A percentile compares a stretch with the other conserved stretches of the same genome.
Conservation (phyloP, 2,888 invertebrate genomes). For the Drosophila colorata region DNA sequence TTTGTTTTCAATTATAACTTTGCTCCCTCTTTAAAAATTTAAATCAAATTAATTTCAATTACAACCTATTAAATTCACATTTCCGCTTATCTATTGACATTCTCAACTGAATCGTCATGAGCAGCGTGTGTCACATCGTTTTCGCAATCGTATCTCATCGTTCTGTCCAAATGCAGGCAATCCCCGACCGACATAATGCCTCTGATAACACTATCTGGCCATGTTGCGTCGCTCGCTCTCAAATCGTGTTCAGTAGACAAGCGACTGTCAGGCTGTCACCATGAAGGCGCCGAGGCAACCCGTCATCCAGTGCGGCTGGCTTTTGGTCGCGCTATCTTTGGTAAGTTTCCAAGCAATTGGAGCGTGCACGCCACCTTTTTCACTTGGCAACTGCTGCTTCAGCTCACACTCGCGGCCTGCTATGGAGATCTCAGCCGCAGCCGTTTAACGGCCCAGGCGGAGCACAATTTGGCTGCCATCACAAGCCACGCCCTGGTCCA, state of each 20-base stretch:
- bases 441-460: constrained; percentile 55
- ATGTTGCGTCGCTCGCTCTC: constrained; percentile 1
- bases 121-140: constrained; percentile 40
- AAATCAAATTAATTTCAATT: constrained; percentile 6
- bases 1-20: neutral
- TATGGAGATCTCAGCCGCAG: constrained; percentile 53
- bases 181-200: constrained; percentile 31
- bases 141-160: constrained; percentile 31
- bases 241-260: constrained; percentile 44
- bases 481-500: constrained; percentile 51
- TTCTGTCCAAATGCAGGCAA: constrained; percentile 30
- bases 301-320: constrained; percentile 4
- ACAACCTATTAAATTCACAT: constrained; percentile 8
- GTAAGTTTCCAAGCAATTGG: constrained; percentile 35
- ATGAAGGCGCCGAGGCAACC: constrained; percentile 28
- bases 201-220: constrained; percentile 56
- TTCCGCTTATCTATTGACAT: constrained; percentile 11
- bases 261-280: constrained; percentile 32
- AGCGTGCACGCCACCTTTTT: neutral
- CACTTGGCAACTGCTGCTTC: neutral
- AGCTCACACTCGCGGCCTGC: constrained; percentile 1
- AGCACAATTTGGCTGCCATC: constrained; percentile 48
- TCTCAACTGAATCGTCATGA: constrained; percentile 13
- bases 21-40: neutral
- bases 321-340: constrained; percentile 21